phyloP scores from a whole-genome alignment of 1,140 invertebrate species.

The Euschistus heros region DNA sequence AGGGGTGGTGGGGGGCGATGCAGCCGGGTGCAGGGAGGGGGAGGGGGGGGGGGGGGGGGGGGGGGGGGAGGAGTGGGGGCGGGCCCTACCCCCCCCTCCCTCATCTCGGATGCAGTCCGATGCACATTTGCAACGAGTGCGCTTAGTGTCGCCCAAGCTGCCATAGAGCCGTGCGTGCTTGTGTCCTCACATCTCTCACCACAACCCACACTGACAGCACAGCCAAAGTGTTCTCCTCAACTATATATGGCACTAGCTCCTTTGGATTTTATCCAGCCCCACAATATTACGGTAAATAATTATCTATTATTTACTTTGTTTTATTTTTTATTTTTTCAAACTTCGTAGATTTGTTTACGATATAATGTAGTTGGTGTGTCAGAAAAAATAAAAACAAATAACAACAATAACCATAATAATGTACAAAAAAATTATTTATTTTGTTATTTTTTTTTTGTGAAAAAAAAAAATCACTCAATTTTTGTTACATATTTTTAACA shows the following conservation, averaged over 20 bases:
- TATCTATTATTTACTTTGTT: no score
- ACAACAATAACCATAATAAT: no score
- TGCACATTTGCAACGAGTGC: conserved; percentile 2
- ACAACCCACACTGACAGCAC: not conserved
- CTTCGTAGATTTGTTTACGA: no score
- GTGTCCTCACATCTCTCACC: not conserved
- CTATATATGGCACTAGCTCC: not conserved
- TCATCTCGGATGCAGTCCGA: not conserved
- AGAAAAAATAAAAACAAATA: no score
- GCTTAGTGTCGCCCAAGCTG: not conserved
- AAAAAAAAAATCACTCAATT: no score
- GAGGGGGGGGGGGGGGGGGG: not conserved
- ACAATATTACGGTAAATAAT: conserved; percentile 12
- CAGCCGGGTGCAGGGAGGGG: no score
- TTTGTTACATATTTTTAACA: no score
- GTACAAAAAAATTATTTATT: no score
- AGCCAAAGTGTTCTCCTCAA: not conserved
- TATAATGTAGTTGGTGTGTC: no score
- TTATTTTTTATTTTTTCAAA: no score
- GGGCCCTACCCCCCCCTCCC: not conserved
- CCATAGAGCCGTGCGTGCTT: not conserved
- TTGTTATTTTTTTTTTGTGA: no score
- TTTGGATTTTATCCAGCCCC: conserved; percentile 11
- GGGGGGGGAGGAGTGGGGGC: not conserved
- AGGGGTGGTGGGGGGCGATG: not conserved